Base-by-base conservation (phyloP, 1,140 invertebrate genomes). In the Drosophila orosa region DNA sequence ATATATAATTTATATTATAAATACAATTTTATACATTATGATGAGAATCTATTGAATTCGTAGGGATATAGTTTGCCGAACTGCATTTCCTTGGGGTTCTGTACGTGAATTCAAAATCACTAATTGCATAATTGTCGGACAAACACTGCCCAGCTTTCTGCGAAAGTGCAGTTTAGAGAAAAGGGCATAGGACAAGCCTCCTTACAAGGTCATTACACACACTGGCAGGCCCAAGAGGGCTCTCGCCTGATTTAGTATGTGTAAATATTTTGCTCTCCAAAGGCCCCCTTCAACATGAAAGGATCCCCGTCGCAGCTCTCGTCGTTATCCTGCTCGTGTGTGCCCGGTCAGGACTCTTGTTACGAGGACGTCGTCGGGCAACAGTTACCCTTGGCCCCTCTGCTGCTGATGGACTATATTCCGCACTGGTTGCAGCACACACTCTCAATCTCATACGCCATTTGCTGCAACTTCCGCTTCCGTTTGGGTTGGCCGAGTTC, bases 391-490 rank as follows among this genome's bases (percentile, higher is more conserved):
- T 27, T 39, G 13, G 12, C 10, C 67, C 24, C 35, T 17, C 31
- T 27, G n/a, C 10, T 5, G 3, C 48, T 42, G 42, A 19, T 40
- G 48, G 48, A 24, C 69, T 61, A 25, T 22, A 48, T 37, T 42
- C 57, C 55, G 15, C 54, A 39, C 37, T 71, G 13, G n/a, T 39
- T 29, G 42, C 39, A 44, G 44, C 72, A 31, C 35, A 75, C 55
- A 68, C 65, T 73, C 74, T 78, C 78, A 74, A 63, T 74, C 62
- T 69, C 71, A 74, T 86, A 61, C 84, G 73, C 84, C 76, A 87
- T 89, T 87, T 89, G 80, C 76, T 78, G 83, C 73, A 84, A 89
- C 84, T 87, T 87, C 83, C 84, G 80, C 72, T 80, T 87, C 84
- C 84, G 76, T 60, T 65, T 63, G 75, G 71, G 31, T 80, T 66